Conservation (phyloP, 2,113 vertebrate species). For the Xiphorhynchus elegans region DNA sequence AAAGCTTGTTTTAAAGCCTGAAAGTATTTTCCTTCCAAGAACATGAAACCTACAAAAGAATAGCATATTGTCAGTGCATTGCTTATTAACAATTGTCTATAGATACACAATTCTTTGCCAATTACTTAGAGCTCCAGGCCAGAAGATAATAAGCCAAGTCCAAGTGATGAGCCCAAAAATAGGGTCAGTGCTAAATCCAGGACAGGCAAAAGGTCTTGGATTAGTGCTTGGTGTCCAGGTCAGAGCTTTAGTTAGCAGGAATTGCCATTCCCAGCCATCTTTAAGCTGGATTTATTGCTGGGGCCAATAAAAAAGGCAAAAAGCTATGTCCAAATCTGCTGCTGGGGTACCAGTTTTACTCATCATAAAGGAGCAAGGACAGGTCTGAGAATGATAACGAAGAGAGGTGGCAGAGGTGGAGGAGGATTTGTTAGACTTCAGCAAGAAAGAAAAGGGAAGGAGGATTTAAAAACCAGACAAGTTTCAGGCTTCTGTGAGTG, state of each 20-base stretch:
- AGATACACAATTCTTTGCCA: not conserved
- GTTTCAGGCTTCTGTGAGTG: not conserved
- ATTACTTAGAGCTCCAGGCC: not conserved
- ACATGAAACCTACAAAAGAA: not conserved
- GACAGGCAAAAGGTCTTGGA: not conserved
- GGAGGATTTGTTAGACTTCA: not conserved
- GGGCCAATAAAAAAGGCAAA: not conserved
- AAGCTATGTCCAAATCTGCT: not conserved
- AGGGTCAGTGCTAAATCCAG: not conserved
- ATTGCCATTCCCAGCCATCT: not conserved
- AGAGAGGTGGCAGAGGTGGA: not conserved
- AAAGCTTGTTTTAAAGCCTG: not conserved
- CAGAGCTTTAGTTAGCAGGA: not conserved
- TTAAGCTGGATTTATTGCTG: not conserved
- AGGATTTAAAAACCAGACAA: not conserved
- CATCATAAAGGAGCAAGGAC: not conserved
- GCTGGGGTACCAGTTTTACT: not conserved
- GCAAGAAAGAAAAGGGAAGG: not conserved
- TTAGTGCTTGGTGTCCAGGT: not conserved
- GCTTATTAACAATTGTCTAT: not conserved
- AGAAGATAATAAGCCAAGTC: not conserved
- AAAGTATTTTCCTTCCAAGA: not conserved
- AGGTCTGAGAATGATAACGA: not conserved
- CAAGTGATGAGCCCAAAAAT: not conserved
- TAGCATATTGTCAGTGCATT: not conserved